These are phyloP conservation scores for Sorex fumeus DNA, from an alignment of 2,113 vertebrate species.

Conservation along the genomic window DNA sequence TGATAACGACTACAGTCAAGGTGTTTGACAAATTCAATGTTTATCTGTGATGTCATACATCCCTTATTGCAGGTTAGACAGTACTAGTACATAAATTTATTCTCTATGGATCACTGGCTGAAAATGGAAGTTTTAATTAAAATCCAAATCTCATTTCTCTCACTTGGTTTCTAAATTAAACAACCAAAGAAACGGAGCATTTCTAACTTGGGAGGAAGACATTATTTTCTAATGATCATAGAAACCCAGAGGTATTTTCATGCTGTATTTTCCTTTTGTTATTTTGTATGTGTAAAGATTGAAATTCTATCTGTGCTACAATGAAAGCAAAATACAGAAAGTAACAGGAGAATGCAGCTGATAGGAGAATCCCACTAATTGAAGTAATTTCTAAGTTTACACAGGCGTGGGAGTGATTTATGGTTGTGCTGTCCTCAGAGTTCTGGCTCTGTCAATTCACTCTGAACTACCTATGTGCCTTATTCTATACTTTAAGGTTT, in stretches of 20 bases:
- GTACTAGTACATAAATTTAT: not conserved
- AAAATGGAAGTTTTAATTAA: conserved; percentile 58
- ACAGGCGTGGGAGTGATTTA: not conserved
- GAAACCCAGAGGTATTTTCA: not conserved
- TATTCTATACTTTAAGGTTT: not conserved
- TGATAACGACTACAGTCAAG: no score
- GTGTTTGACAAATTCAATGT: not conserved
- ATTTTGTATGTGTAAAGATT: not conserved
- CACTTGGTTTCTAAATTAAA: conserved; percentile 30
- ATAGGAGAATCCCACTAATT: not conserved
- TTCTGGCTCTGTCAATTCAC: not conserved
- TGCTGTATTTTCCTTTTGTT: conserved; percentile 49
- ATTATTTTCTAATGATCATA: conserved; percentile 22
- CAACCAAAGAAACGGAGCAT: not conserved
- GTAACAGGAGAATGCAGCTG: not conserved
- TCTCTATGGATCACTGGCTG: conserved; percentile 17
- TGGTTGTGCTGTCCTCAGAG: conserved; percentile 11
- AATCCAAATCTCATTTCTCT: not conserved
- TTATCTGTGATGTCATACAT: conserved; percentile 21
- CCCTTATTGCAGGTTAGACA: not conserved
- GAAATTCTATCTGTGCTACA: conserved; percentile 22
- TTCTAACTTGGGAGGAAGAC: conserved; percentile 38
- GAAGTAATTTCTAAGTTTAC: conserved; percentile 18
- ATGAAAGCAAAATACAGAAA: conserved; percentile 37
- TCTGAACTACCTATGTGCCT: not conserved